Evolutionary conservation across 2,113 vertebrate genomes (phyloP).

Genomic region (Typhlomys cinereus): DNA sequence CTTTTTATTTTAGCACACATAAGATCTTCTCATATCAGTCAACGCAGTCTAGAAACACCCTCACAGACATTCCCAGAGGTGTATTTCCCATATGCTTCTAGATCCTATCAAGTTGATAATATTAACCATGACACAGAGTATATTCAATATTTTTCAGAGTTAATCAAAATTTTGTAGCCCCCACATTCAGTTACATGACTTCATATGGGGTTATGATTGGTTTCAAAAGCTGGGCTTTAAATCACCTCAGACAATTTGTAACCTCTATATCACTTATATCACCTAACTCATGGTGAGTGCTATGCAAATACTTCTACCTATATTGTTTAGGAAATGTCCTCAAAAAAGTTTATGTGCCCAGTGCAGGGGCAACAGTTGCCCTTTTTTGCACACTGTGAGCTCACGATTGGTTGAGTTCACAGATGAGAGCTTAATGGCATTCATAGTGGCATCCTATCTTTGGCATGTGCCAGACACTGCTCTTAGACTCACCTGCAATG

Average conservation of each 20-base stretch:
- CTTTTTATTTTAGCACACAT: too few relatives aligned
- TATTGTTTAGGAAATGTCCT: neutral
- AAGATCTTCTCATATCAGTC: neutral
- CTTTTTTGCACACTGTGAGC: neutral
- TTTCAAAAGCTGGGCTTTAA: neutral
- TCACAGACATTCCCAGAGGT: neutral
- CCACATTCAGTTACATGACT: too few relatives aligned
- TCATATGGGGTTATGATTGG: neutral
- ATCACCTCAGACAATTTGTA: too few relatives aligned
- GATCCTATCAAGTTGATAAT: neutral
- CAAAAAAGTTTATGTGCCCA: neutral
- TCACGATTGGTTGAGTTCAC: neutral
- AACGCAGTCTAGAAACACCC: neutral
- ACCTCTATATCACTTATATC: neutral
- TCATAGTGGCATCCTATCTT: neutral
- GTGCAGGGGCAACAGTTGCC: neutral
- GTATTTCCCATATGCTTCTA: neutral
- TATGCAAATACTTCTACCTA: neutral
- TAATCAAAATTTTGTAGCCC: neutral
- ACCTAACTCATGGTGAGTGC: neutral
- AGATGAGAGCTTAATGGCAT: neutral
- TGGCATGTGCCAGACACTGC: neutral
- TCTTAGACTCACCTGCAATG: neutral
- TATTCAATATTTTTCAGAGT: neutral
- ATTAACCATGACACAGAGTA: neutral